These are phyloP conservation scores for Platycheirus rosarum DNA, from an alignment of 2,888 invertebrate species.

Conservation along the genomic window DNA sequence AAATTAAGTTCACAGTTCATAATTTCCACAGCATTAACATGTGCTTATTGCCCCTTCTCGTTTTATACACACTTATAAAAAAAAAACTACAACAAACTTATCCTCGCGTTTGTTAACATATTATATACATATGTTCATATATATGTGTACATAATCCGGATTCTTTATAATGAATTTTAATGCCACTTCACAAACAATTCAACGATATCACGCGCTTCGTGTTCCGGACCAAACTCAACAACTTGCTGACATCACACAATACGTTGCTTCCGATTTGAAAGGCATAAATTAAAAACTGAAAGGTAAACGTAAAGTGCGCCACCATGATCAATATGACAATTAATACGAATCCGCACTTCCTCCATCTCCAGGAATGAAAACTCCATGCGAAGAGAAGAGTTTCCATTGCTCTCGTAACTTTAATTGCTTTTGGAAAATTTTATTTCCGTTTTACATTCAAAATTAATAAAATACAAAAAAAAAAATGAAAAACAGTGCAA, in stretches of 20 bases:
- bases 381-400: conserved; percentile 25
- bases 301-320: conserved; percentile 22
- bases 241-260: conserved; percentile 52
- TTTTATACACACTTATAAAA: no score
- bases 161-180: conserved; percentile 44
- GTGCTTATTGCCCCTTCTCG: not conserved
- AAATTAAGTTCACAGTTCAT: no score
- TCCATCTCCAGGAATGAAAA: conserved; percentile 8
- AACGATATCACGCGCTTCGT: conserved; percentile 57
- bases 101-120: no score
- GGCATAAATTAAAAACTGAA: conserved; percentile 36
- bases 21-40: no score
- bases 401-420: conserved; percentile 26
- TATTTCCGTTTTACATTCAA: conserved; percentile 14
- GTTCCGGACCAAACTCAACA: conserved; percentile 37
- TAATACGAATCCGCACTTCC: conserved; percentile 23
- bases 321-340: conserved; percentile 70
- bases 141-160: conserved; percentile 11
- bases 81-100: not conserved
- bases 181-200: conserved; percentile 47
- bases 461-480: conserved; percentile 8
- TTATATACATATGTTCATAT: no score
- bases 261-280: conserved; percentile 21
- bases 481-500: not conserved
- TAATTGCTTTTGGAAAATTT: conserved; percentile 51